A percentile compares a stretch with the other conserved stretches of the same genome.
phyloP scores from a whole-genome alignment of 2,113 vertebrate genomes.

The Oreocharis arfaki region DNA sequence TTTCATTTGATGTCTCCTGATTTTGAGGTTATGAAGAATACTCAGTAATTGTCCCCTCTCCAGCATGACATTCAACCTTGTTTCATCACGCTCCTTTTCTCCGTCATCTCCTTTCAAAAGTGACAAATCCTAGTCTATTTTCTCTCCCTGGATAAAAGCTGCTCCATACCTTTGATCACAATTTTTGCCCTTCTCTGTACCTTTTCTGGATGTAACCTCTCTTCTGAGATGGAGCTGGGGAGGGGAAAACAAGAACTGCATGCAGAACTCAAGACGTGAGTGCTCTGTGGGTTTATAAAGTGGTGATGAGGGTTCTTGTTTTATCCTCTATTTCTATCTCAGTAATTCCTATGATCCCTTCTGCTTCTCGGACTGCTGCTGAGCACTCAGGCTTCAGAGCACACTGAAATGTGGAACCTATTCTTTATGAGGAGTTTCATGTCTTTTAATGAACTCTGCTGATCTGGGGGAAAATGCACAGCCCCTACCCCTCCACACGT shows the following conservation, averaged over 20 bases:
- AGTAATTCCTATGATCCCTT: constrained; percentile 26
- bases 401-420: neutral
- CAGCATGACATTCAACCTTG: neutral
- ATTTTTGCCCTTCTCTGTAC: neutral
- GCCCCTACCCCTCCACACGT: neutral
- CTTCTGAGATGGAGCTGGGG: neutral
- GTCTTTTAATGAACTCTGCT: constrained; percentile 25
- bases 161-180: constrained; percentile 23
- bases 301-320: constrained; percentile 14
- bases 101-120: neutral
- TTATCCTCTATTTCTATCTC: constrained; percentile 28
- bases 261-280: neutral
- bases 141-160: constrained; percentile 17
- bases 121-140: constrained; percentile 11
- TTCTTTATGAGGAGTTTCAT: neutral
- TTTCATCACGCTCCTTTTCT: neutral
- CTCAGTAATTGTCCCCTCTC: neutral
- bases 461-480: neutral
- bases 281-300: neutral
- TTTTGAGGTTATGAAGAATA: neutral
- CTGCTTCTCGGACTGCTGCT: neutral
- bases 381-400: neutral
- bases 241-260: neutral
- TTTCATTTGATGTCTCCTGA: neutral
- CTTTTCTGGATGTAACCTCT: neutral